Percentiles rank a stretch among this genome's conserved stretches.
phyloP scores from a whole-genome alignment of 2,888 invertebrate genomes.

The Bibio marci region DNA sequence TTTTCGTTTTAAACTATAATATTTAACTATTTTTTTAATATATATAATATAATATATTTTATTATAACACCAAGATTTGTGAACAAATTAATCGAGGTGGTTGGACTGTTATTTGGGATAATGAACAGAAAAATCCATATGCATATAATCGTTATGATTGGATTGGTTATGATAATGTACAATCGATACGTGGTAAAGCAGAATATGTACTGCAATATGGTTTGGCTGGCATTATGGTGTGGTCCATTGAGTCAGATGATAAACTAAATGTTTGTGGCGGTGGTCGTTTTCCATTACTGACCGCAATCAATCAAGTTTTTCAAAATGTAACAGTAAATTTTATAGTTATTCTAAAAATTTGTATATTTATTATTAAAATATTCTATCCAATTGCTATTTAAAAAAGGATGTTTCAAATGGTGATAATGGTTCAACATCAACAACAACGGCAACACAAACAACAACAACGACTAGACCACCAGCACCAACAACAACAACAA shows the following conservation, averaged over 20 bases:
- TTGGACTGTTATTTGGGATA: slow-evolving; percentile 20
- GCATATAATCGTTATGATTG: slow-evolving; percentile 23
- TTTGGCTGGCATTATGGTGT: slow-evolving; percentile 40
- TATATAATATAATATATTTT: no score
- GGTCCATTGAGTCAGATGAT: slow-evolving; percentile 44
- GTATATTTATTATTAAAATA: no score
- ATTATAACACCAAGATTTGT: slow-evolving; percentile 23
- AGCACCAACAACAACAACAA: slow-evolving; percentile 1
- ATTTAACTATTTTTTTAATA: no score
- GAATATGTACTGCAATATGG: slow-evolving; percentile 18
- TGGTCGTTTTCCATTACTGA: slow-evolving; percentile 31
- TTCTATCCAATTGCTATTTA: no score
- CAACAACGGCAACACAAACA: slow-evolving; percentile 1
- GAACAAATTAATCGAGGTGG: slow-evolving; percentile 21
- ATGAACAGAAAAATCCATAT: slow-evolving; percentile 22
- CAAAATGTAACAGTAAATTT: no score
- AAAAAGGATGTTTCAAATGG: no score
- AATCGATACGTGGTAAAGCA: slow-evolving; percentile 22
- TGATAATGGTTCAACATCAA: not conserved
- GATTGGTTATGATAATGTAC: slow-evolving; percentile 27
- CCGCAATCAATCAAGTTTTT: slow-evolving; percentile 12
- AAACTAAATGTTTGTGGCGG: slow-evolving; percentile 32
- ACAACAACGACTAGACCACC: slow-evolving; percentile 3
- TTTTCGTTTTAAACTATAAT: no score
- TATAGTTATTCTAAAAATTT: no score